Percentiles rank a stretch among this genome's conserved stretches.
These are phyloP conservation scores for Hipparchia semele DNA, from an alignment of 2,888 invertebrate genomes.

Conservation along the genomic window DNA sequence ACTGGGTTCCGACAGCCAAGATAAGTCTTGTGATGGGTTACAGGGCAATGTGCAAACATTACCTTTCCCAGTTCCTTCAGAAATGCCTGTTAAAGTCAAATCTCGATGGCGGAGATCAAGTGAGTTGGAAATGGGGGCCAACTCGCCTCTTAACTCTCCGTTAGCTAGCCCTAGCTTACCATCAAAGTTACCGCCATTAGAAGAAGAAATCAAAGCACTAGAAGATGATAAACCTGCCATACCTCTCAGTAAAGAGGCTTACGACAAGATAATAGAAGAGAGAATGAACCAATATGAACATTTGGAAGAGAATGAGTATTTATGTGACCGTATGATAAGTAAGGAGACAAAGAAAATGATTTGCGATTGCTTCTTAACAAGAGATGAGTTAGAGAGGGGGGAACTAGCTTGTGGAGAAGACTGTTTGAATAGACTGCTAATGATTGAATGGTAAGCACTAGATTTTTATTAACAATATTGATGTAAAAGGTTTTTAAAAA, in stretches of 20 bases:
- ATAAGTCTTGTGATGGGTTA: constrained; percentile 57
- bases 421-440: constrained; percentile 97
- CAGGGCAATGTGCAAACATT: constrained; percentile 62
- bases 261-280: constrained; percentile 77
- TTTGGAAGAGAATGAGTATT: constrained; percentile 93
- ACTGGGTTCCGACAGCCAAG: constrained; percentile 82
- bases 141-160: constrained; percentile 70
- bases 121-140: constrained; percentile 86
- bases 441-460: constrained; percentile 95
- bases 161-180: constrained; percentile 68
- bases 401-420: constrained; percentile 97
- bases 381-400: constrained; percentile 93
- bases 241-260: constrained; percentile 68
- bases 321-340: constrained; percentile 91
- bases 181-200: constrained; percentile 56
- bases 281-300: constrained; percentile 89
- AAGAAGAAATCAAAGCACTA: constrained; percentile 49
- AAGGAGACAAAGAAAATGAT: constrained; percentile 97
- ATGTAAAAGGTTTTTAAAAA: no score
- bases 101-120: constrained; percentile 90
- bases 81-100: constrained; percentile 90
- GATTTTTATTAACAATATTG: neutral
- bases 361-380: constrained; percentile 96
- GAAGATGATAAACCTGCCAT: constrained; percentile 50
- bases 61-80: constrained; percentile 74